phyloP scores from a whole-genome alignment of 2,113 vertebrate genomes.

The Herpailurus yagouaroundi region DNA sequence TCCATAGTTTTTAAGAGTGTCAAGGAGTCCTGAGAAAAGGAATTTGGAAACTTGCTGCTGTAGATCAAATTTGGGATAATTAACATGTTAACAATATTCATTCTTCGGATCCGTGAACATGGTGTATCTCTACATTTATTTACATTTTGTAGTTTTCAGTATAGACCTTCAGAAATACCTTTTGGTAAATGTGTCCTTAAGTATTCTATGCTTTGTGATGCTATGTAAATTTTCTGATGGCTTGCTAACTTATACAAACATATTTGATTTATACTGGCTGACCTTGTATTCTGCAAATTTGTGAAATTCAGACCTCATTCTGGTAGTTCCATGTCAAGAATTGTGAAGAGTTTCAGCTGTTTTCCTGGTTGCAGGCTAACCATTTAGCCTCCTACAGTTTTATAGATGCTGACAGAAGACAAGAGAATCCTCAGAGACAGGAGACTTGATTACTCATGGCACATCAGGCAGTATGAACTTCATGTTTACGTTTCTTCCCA shows the following conservation, averaged over 20 bases:
- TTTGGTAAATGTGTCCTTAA: not conserved
- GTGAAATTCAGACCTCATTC: not conserved
- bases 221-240: not conserved
- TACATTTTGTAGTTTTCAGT: not conserved
- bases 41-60: not conserved
- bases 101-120: not conserved
- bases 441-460: not conserved
- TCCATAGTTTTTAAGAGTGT: not conserved
- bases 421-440: not conserved
- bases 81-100: not conserved
- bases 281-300: not conserved
- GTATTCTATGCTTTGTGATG: not conserved
- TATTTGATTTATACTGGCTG: not conserved
- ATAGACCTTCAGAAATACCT: not conserved
- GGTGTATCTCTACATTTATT: not conserved
- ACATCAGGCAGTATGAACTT: not conserved
- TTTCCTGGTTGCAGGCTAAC: not conserved
- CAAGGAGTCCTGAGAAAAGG: not conserved
- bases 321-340: not conserved
- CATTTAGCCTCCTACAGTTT: not conserved
- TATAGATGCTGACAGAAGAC: not conserved
- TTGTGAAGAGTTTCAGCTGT: not conserved
- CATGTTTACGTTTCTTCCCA: not conserved
- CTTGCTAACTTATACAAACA: not conserved
- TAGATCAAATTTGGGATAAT: not conserved